A percentile compares a stretch with the other conserved stretches of the same genome.
phyloP scores from a whole-genome alignment of 1,140 invertebrate genomes.

The Calliopsis andreniformis region DNA sequence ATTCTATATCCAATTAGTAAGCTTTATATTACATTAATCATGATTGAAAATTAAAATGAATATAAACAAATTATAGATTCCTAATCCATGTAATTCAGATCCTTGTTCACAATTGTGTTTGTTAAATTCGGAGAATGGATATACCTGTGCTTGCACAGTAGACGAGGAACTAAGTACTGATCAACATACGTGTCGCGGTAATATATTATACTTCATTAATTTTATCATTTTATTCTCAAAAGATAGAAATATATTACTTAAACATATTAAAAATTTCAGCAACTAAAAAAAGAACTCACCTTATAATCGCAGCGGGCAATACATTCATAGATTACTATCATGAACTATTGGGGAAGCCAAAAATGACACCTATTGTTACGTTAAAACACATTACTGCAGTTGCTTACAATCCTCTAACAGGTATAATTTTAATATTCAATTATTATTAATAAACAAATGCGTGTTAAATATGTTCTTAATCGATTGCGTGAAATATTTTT shows the following conservation, averaged over 20 bases:
- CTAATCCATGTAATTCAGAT: constrained; percentile 86
- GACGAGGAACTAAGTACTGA: constrained; percentile 84
- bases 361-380: constrained; percentile 47
- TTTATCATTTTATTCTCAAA: too few species aligned
- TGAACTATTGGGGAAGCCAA: constrained; percentile 74
- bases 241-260: too few species aligned
- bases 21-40: neutral
- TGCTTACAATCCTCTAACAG: constrained; percentile 72
- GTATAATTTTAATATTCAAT: constrained; percentile 53
- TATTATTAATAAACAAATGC: neutral
- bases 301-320: constrained; percentile 64
- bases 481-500: too few species aligned
- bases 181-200: constrained; percentile 81
- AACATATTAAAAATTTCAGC: constrained; percentile 48
- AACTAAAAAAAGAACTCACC: constrained; percentile 44
- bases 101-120: constrained; percentile 92
- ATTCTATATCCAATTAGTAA: neutral
- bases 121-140: constrained; percentile 83
- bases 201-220: too few species aligned
- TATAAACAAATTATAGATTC: constrained; percentile 61
- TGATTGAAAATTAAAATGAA: neutral
- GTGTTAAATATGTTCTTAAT: neutral
- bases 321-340: constrained; percentile 74
- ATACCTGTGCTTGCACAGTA: constrained; percentile 90
- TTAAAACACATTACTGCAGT: constrained; percentile 58